Conservation (phyloP, 2,113 vertebrate genomes). For the Nycticebus coucang region DNA sequence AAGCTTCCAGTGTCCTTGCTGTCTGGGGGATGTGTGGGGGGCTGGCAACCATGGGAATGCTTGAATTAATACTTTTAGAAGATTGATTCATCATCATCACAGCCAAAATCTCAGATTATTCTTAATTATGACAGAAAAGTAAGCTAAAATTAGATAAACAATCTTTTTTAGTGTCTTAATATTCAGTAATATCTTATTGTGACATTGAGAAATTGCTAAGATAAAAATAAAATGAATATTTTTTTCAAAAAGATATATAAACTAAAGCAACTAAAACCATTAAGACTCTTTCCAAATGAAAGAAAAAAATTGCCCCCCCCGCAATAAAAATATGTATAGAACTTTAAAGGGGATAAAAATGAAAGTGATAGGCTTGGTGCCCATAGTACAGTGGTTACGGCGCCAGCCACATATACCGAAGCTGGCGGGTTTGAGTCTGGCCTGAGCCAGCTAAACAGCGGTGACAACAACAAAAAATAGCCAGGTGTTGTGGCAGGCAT, state of each 20-base stretch:
- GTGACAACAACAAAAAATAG: too few species aligned
- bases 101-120: not conserved
- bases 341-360: not conserved
- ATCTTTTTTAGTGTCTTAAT: not conserved
- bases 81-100: not conserved
- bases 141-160: not conserved
- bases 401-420: too few species aligned
- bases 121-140: not conserved
- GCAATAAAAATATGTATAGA: not conserved
- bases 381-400: too few species aligned
- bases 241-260: not conserved
- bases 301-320: not conserved
- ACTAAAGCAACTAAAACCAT: not conserved
- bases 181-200: not conserved
- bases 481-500: too few species aligned
- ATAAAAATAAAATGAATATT: not conserved
- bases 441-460: too few species aligned
- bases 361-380: not conserved
- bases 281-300: slow-evolving; percentile 1
- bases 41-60: too few species aligned
- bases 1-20: not conserved
- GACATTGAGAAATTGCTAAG: not conserved
- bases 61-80: not conserved
- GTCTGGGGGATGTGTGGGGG: not conserved
- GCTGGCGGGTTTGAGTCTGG: too few species aligned